Evolutionary conservation across 53 echinoderm and acorn worm species (phyloP), one percentile per base, ranked within the genome.

Genomic region (Pentamera pediparva): DNA sequence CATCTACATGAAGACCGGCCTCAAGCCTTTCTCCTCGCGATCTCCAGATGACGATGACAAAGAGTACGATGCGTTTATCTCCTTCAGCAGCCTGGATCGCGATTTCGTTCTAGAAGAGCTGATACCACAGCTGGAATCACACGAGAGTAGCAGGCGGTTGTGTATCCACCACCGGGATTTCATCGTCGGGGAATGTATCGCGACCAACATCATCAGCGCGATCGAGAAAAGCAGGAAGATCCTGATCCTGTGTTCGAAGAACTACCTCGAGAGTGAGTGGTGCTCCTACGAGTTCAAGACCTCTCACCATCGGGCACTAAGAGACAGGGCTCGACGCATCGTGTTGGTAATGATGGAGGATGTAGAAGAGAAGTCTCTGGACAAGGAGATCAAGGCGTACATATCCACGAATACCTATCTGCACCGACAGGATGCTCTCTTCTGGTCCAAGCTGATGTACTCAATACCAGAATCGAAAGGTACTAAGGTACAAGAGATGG

Each of bases 161-260:
- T 85, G 85, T 37, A 60, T 89, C 24, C 85, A 89, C 38, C 85
- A 89, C 21, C 39, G 89, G 27, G 89, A 89, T 37, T 89, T 89
- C 65, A 38, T 78, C 4, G 89, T 89, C 1, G 89, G 89, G 43
- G 89, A 85, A 35, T 57, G 77, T 18, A 89, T 89, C 51, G 77
- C 85, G 2, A 77, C 76, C 22, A 89, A 84, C 60, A 89, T 89
- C 26, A 56, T 81, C 43, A 75, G 78, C 28, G 85, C 85, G 33
- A 74, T 89, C 12, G 85, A 81, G 50, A 78, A 69, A 18, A 85
- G 89, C 48, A 72, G 69, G 9, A 61, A 79, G 43, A 85, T 78
- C 22, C 43, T 89, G 55, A 62, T 89, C 20, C 53, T 89, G 22
- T 73, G 85, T 39, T 77, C 84, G 10, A 61, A 85, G 32, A 81